phyloP scores from a whole-genome alignment of 2,888 invertebrate genomes.

The Cyaniris semiargus region DNA sequence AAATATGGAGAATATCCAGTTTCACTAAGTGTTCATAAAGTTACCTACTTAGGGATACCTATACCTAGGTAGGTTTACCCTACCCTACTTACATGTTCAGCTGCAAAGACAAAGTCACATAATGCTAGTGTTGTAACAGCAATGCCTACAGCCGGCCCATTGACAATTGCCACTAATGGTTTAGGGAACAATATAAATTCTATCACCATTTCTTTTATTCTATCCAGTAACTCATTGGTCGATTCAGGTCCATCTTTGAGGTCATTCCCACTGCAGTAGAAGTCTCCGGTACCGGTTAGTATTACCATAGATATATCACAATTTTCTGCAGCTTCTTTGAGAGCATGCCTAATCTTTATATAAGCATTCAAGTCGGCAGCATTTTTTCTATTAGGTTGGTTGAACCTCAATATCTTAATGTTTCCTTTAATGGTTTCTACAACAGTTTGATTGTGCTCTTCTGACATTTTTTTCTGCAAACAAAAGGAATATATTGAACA shows the following conservation, averaged over 20 bases:
- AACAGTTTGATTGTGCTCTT: slow-evolving; percentile 48
- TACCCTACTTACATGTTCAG: slow-evolving; percentile 89
- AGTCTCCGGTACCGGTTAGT: slow-evolving; percentile 89
- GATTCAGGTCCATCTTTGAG: slow-evolving; percentile 52
- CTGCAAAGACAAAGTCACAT: slow-evolving; percentile 93
- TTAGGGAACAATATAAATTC: slow-evolving; percentile 94
- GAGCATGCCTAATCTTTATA: slow-evolving; percentile 78
- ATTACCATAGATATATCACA: slow-evolving; percentile 84
- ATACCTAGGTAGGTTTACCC: no score
- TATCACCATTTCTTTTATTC: slow-evolving; percentile 83
- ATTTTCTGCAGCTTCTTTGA: slow-evolving; percentile 86
- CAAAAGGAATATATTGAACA: neutral
- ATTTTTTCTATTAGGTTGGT: slow-evolving; percentile 90
- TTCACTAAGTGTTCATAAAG: neutral
- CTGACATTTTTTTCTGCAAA: slow-evolving; percentile 43
- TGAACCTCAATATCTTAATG: slow-evolving; percentile 82
- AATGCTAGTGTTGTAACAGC: slow-evolving; percentile 91
- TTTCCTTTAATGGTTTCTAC: slow-evolving; percentile 53
- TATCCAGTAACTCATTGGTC: slow-evolving; percentile 45
- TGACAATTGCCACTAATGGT: slow-evolving; percentile 91
- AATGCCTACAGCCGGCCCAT: slow-evolving; percentile 97
- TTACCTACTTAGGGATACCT: no score
- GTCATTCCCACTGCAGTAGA: slow-evolving; percentile 93
- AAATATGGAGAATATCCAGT: no score
- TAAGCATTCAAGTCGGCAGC: slow-evolving; percentile 87